A percentile compares a stretch with the other conserved stretches of the same genome.
These are phyloP conservation scores for Luehdorfia chinensis DNA, from an alignment of 1,140 invertebrate species.

Conservation along the genomic window DNA sequence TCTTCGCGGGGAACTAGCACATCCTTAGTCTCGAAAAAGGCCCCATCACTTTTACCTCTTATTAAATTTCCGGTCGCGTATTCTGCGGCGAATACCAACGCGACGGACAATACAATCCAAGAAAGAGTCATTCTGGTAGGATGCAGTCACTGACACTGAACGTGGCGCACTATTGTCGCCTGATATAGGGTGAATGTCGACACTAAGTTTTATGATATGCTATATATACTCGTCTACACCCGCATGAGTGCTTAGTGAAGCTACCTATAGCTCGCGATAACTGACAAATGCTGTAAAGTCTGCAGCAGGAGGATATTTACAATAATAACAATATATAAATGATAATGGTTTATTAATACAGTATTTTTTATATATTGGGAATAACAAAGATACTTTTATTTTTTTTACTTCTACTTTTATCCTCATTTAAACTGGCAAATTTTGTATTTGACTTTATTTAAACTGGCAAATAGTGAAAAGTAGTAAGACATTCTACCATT, in stretches of 20 bases:
- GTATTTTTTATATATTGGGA: too few relatives aligned
- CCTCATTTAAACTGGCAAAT: too few relatives aligned
- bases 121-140: constrained; percentile 34
- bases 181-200: constrained; percentile 28
- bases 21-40: constrained; percentile 26
- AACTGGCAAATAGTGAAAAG: too few relatives aligned
- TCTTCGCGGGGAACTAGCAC: constrained; percentile 21
- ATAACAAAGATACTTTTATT: too few relatives aligned
- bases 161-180: constrained; percentile 14
- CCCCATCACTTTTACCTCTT: constrained; percentile 20
- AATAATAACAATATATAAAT: too few relatives aligned
- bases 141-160: constrained; percentile 19
- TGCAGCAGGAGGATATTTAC: constrained; percentile 3
- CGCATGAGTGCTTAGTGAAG: constrained; percentile 12
- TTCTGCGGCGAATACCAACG: constrained; percentile 19
- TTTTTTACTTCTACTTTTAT: too few relatives aligned
- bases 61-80: constrained; percentile 30
- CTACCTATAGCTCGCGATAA: constrained; percentile 10
- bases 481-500: too few relatives aligned
- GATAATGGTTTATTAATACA: too few relatives aligned
- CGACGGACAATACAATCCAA: constrained; percentile 23
- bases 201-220: constrained; percentile 24
- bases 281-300: not conserved
- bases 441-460: too few relatives aligned
- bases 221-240: constrained; percentile 13